phyloP scores from a whole-genome alignment of 2,888 invertebrate genomes.

The Nymphalis c-album region DNA sequence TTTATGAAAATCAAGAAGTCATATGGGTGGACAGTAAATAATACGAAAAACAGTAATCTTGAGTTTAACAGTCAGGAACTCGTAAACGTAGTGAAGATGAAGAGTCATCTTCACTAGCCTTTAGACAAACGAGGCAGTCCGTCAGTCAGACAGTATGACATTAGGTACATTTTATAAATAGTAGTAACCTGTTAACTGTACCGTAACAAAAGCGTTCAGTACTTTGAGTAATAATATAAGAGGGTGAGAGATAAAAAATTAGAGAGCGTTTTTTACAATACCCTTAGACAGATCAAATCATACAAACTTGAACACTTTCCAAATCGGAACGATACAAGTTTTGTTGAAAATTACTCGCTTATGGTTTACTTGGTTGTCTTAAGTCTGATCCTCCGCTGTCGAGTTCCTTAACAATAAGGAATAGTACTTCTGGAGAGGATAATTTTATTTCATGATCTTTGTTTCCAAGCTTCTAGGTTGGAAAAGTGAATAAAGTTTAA shows the following conservation, averaged over 20 bases:
- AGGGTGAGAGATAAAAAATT: not conserved
- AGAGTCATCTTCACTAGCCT: no score
- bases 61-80: no score
- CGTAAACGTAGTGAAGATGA: no score
- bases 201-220: no score
- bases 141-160: no score
- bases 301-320: conserved; percentile 10
- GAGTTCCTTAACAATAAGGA: conserved; percentile 11
- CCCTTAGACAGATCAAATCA: not conserved
- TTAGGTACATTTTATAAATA: no score
- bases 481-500: conserved; percentile 24
- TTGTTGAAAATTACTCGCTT: conserved; percentile 9
- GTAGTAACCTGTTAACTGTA: no score
- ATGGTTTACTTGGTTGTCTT: conserved; percentile 15
- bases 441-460: conserved; percentile 27
- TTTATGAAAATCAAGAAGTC: no score
- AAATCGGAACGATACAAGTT: conserved; percentile 9
- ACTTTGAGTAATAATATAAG: no score
- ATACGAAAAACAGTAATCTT: no score
- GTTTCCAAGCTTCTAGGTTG: conserved; percentile 20
- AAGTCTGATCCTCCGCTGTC: conserved; percentile 11
- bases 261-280: not conserved
- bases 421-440: conserved; percentile 10
- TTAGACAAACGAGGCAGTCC: no score
- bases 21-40: no score